Conservation (phyloP, 2,797 vertebrate species). For the Acrossocheilus wenchowensis region DNA sequence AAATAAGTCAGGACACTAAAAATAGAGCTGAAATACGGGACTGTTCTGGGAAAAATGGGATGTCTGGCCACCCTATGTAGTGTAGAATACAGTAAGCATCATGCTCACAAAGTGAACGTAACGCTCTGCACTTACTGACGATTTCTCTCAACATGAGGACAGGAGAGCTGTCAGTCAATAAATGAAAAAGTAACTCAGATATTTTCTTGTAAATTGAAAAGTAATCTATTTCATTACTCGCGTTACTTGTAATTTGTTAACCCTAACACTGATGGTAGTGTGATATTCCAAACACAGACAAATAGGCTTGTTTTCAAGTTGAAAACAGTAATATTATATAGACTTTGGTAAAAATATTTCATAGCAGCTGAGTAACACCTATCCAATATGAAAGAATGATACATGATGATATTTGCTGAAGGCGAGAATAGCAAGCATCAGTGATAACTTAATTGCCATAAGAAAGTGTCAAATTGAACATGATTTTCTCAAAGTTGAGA, state of each 20-base stretch:
- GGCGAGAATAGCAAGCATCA: conserved; percentile 5
- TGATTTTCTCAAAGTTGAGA: background rate
- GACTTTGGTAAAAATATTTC: background rate
- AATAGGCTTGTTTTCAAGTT: conserved; percentile 66
- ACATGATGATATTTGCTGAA: conserved; percentile 65
- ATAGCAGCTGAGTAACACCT: background rate
- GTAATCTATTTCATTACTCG: too few relatives aligned
- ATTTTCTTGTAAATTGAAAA: too few relatives aligned
- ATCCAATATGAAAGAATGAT: conserved; percentile 46
- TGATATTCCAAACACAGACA: background rate
- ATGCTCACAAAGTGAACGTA: too few relatives aligned
- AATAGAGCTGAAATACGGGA: too few relatives aligned
- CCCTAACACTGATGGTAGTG: too few relatives aligned
- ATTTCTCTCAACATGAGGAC: too few relatives aligned
- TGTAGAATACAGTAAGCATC: too few relatives aligned
- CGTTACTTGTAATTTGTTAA: too few relatives aligned
- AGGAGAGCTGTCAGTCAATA: background rate
- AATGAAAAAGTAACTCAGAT: background rate
- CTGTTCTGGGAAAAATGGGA: too few relatives aligned
- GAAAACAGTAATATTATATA: conserved; percentile 47
- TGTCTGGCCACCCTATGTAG: too few relatives aligned
- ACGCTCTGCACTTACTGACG: too few relatives aligned
- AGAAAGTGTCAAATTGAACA: background rate
- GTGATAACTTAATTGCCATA: conserved; percentile 49
- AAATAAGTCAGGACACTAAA: too few relatives aligned